Conservation (phyloP, 2,888 invertebrate genomes). For the Cryptocheilus praepositus region DNA sequence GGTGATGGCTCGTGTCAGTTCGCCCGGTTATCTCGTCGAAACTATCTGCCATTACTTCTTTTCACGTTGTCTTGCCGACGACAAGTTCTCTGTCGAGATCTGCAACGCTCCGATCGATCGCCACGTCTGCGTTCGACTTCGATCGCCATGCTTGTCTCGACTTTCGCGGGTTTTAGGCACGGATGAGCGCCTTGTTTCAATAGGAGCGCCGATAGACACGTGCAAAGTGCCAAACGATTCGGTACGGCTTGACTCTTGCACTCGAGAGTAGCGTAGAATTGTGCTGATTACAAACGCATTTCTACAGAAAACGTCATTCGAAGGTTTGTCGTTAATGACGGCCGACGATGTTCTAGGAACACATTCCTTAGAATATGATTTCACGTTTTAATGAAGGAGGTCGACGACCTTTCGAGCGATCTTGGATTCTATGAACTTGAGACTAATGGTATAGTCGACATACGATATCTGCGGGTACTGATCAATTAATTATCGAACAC, state of each 20-base stretch:
- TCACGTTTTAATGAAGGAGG: constrained; percentile 27
- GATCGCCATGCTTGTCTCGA: constrained; percentile 10
- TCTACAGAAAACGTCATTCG: not conserved
- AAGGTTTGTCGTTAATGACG: not conserved
- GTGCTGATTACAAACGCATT: no score
- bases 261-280: not conserved
- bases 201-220: not conserved
- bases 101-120: constrained; percentile 50
- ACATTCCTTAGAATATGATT: constrained; percentile 12
- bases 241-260: no score
- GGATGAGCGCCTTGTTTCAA: not conserved
- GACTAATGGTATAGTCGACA: constrained; percentile 45
- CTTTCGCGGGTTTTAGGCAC: constrained; percentile 32
- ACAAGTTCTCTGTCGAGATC: constrained; percentile 47
- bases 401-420: constrained; percentile 11
- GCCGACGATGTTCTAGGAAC: not conserved
- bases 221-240: no score
- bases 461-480: constrained; percentile 60
- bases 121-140: constrained; percentile 5
- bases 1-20: constrained; percentile 65
- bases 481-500: constrained; percentile 68
- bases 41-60: constrained; percentile 67
- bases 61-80: constrained; percentile 54
- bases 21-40: constrained; percentile 58
- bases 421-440: constrained; percentile 31